Conservation (phyloP, 2,888 invertebrate species). For the Agrochola circellaris region DNA sequence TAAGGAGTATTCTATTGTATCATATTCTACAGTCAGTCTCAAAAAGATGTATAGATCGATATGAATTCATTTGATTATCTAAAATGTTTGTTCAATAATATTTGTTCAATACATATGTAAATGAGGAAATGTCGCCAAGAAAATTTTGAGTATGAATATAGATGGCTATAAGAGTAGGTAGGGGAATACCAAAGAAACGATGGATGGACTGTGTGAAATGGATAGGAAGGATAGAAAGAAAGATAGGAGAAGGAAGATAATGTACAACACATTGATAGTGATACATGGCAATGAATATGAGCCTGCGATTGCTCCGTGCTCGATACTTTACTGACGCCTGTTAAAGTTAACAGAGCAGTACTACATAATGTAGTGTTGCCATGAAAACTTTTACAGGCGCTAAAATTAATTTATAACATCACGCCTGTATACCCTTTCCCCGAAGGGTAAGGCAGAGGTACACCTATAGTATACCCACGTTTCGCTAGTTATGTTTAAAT, state of each 20-base stretch:
- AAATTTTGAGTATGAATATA: not conserved
- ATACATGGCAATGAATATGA: not conserved
- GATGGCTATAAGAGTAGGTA: not conserved
- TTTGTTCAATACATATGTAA: too few relatives aligned
- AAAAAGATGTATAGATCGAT: not conserved
- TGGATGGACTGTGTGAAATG: not conserved
- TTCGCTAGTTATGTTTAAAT: not conserved
- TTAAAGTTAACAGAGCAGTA: slow-evolving; percentile 4
- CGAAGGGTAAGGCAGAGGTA: not conserved
- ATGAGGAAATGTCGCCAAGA: not conserved
- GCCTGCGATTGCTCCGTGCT: not conserved
- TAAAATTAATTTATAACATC: not conserved
- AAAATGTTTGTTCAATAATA: not conserved
- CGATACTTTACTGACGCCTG: not conserved
- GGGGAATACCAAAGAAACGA: not conserved
- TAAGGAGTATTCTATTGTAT: too few relatives aligned
- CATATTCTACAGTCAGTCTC: too few relatives aligned
- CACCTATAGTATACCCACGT: not conserved
- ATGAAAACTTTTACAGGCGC: not conserved
- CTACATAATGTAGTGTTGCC: not conserved
- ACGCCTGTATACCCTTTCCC: too few relatives aligned
- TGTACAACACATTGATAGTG: too few relatives aligned
- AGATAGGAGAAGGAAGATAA: not conserved
- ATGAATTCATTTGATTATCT: not conserved
- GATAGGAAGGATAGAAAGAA: too few relatives aligned